Evolutionary conservation across 2,797 vertebrate species (phyloP).

Genomic region (Sebastolobus altivelis): DNA sequence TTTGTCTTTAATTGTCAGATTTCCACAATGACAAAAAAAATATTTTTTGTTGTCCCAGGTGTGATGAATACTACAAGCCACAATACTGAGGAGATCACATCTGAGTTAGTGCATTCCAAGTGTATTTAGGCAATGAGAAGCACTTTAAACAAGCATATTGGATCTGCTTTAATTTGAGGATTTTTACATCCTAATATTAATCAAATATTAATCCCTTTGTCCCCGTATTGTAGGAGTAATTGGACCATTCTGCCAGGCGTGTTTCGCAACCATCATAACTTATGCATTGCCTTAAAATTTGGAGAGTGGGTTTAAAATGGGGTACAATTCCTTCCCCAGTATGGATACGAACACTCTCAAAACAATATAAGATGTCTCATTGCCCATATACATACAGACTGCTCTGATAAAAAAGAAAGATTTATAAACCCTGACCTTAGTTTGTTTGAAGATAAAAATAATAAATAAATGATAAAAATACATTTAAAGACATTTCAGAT

Average conservation of each 20-base stretch:
- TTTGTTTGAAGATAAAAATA: background rate
- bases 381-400: background rate
- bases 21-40: background rate
- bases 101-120: background rate
- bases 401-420: background rate
- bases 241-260: background rate
- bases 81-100: background rate
- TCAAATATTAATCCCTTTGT: background rate
- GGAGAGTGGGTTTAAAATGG: background rate
- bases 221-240: background rate
- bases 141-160: background rate
- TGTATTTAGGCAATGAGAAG: background rate
- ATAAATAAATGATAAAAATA: background rate
- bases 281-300: background rate
- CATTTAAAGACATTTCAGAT: background rate
- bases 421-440: background rate
- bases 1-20: conserved; percentile 28
- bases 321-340: background rate
- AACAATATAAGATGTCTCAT: background rate
- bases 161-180: conserved; percentile 48
- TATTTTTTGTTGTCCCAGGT: background rate
- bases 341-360: background rate
- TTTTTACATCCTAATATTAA: background rate
- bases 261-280: background rate
- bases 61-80: background rate